Percentiles rank a stretch among this genome's conserved stretches.
phyloP scores from a whole-genome alignment of 2,888 invertebrate genomes.

The Chirona hameri region DNA sequence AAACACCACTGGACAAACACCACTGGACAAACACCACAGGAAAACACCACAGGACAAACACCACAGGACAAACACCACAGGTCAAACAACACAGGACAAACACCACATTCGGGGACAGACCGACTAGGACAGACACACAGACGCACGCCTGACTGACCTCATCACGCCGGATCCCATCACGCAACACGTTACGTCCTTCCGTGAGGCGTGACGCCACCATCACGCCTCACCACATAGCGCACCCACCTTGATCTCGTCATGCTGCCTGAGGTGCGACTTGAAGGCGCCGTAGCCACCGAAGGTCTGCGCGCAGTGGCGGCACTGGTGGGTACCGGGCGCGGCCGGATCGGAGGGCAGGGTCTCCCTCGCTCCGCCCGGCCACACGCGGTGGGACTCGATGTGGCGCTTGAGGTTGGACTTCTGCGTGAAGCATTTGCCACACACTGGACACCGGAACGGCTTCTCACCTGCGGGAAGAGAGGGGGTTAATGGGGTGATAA shows the following conservation, averaged over 20 bases:
- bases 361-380: conserved; percentile 56
- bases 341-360: conserved; percentile 53
- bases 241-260: not conserved
- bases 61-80: too few species aligned
- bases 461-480: conserved; percentile 35
- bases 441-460: conserved; percentile 53
- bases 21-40: too few species aligned
- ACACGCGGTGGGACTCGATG: conserved; percentile 61
- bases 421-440: conserved; percentile 66
- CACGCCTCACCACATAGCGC: not conserved
- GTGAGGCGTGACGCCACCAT: too few species aligned
- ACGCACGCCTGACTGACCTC: too few species aligned
- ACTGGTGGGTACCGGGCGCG: conserved; percentile 43
- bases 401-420: conserved; percentile 70
- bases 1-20: too few species aligned
- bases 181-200: too few species aligned
- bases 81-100: too few species aligned
- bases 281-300: conserved; percentile 29
- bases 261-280: conserved; percentile 31
- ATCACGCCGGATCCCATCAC: too few species aligned
- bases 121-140: too few species aligned
- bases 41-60: too few species aligned
- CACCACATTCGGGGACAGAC: too few species aligned
- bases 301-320: not conserved
- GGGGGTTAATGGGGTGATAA: too few species aligned